Percentiles rank a stretch among this genome's conserved stretches.
These are phyloP conservation scores for Lamellibrachia luymesi DNA, from an alignment of 1,140 invertebrate genomes.

Conservation along the genomic window DNA sequence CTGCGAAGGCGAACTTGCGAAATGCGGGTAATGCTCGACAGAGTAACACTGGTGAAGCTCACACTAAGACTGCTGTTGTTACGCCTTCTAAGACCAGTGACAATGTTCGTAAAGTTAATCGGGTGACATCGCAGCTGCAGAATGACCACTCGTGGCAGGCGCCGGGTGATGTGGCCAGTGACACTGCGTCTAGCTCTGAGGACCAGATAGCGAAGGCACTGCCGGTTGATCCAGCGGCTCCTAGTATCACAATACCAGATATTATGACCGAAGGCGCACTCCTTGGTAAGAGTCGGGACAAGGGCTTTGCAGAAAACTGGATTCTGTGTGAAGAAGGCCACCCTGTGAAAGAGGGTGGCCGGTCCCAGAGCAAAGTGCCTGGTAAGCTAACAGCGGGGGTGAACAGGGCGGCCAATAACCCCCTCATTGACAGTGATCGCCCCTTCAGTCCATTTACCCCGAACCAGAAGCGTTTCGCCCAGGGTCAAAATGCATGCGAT, in stretches of 20 bases:
- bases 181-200: background rate
- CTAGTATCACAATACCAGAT: background rate
- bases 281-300: background rate
- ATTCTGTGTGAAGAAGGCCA: background rate
- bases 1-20: background rate
- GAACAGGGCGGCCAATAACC: background rate
- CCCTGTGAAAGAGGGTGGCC: background rate
- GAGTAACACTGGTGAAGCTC: background rate
- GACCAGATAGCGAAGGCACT: background rate
- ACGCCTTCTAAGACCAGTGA: background rate
- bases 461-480: background rate
- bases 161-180: background rate
- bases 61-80: background rate
- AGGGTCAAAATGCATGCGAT: background rate
- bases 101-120: constrained; percentile 5
- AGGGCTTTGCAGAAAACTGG: background rate
- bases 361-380: background rate
- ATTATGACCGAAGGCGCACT: background rate
- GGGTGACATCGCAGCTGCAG: background rate
- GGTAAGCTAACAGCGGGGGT: background rate
- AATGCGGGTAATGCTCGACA: background rate
- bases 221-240: background rate
- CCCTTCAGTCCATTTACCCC: background rate
- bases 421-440: background rate
- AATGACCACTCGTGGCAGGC: background rate